A percentile compares a stretch with the other conserved stretches of the same genome.
These are phyloP conservation scores for Cotesia vestalis DNA, from an alignment of 1,140 invertebrate species.

Conservation along the genomic window DNA sequence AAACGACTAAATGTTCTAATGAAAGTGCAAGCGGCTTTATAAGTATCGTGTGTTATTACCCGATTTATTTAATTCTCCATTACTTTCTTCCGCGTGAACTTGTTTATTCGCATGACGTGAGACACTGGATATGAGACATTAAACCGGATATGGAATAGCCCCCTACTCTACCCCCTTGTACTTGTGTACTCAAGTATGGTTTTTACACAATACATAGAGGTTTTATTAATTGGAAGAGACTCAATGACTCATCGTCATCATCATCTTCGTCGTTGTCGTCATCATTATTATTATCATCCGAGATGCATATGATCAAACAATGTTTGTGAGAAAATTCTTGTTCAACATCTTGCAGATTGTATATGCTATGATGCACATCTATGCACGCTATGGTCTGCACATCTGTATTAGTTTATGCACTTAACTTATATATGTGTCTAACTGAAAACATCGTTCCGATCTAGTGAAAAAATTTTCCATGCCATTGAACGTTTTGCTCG, in stretches of 20 bases:
- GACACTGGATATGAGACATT: constrained; percentile 11
- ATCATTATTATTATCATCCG: too few species aligned
- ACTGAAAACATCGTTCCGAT: neutral
- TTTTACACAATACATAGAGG: constrained; percentile 31
- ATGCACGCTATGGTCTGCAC: neutral
- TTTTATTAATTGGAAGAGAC: constrained; percentile 44
- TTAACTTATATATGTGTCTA: neutral
- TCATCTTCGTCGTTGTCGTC: neutral
- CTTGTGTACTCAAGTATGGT: neutral
- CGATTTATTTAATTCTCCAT: neutral
- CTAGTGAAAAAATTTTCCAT: constrained; percentile 8
- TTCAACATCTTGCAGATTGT: too few species aligned
- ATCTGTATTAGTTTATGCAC: neutral
- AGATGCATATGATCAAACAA: neutral
- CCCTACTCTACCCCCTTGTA: constrained; percentile 47
- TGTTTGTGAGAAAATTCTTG: constrained; percentile 16
- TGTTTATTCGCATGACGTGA: constrained; percentile 12
- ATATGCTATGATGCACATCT: neutral
- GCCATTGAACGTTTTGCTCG: constrained; percentile 3
- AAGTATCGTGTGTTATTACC: constrained; percentile 12
- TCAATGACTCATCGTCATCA: constrained; percentile 50
- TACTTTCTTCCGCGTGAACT: constrained; percentile 18
- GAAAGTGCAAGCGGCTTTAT: constrained; percentile 5
- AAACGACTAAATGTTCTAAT: neutral
- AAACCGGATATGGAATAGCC: constrained; percentile 57